Conservation (phyloP, 2,797 vertebrate genomes). For the Fistularia commersonii region DNA sequence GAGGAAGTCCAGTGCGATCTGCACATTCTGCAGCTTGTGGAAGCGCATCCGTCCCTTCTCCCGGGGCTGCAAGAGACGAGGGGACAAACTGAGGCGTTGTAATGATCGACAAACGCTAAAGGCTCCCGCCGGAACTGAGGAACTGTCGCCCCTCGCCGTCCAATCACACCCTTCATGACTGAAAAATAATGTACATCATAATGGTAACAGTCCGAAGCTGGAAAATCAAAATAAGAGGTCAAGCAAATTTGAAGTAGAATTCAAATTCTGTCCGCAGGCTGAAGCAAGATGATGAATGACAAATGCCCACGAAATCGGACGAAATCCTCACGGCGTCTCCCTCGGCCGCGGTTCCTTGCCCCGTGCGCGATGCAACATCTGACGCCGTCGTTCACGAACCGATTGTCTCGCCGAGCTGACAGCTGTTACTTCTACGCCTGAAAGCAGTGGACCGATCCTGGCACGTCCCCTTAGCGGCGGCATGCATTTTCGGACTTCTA, state of each 20-base stretch:
- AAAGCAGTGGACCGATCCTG: too few species aligned
- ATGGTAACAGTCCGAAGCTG: constrained; percentile 28
- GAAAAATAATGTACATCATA: constrained; percentile 10
- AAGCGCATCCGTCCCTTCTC: constrained; percentile 96
- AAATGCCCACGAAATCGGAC: constrained; percentile 5
- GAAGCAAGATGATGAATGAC: constrained; percentile 47
- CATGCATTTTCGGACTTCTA: too few species aligned
- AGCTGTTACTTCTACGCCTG: too few species aligned
- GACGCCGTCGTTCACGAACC: too few species aligned
- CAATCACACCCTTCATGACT: constrained; percentile 7
- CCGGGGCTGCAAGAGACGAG: constrained; percentile 61
- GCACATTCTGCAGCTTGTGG: constrained; percentile 96
- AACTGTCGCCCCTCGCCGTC: constrained; percentile 18
- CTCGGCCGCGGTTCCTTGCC: too few species aligned
- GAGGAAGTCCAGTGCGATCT: constrained; percentile 95
- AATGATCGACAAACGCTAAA: constrained; percentile 13
- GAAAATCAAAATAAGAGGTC: too few species aligned
- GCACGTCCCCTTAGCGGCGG: too few species aligned
- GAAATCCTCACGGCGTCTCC: background rate
- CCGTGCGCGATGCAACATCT: too few species aligned
- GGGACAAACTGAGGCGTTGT: background rate
- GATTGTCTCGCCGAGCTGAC: too few species aligned
- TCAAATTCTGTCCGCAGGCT: constrained; percentile 53
- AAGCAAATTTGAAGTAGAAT: constrained; percentile 49
- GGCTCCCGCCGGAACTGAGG: constrained; percentile 24